Conservation (phyloP, 2,797 vertebrate species). For the Arctocebus calabarensis region DNA sequence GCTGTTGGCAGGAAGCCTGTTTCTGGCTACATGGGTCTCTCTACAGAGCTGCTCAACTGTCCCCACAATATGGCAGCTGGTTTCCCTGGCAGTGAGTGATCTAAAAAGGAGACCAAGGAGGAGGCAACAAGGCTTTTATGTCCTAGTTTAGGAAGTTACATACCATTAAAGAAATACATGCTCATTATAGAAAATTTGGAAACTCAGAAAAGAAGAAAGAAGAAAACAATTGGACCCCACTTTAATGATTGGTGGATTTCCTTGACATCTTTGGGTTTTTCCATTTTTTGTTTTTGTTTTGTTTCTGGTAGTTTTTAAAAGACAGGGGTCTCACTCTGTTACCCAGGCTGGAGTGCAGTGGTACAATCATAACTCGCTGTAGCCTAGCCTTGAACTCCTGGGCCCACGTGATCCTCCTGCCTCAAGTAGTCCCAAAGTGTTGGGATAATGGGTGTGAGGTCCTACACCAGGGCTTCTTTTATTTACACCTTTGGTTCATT, state of each 20-base stretch:
- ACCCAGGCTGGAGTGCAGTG: background rate
- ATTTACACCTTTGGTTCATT: background rate
- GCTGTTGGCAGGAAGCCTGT: background rate
- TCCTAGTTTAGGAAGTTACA: background rate
- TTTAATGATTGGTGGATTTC: background rate
- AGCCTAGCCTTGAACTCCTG: background rate
- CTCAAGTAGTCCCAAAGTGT: background rate
- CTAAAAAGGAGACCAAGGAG: background rate
- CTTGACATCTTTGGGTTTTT: conserved; percentile 10
- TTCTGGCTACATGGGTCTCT: background rate
- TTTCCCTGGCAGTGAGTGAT: background rate
- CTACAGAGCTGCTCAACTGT: background rate
- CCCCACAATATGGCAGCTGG: background rate
- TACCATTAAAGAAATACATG: background rate
- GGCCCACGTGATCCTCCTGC: background rate
- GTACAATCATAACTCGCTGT: background rate
- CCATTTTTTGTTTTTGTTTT: background rate
- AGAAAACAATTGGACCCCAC: background rate
- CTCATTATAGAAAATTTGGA: background rate
- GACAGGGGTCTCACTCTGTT: background rate
- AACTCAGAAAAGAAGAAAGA: conserved; percentile 4
- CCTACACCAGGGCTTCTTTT: background rate
- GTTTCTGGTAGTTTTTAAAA: background rate
- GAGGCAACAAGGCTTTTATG: background rate
- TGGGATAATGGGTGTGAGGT: background rate